Percentiles rank a stretch among this genome's conserved stretches.
phyloP scores from a whole-genome alignment of 2,113 vertebrate genomes.

The Cheilinus undulatus region DNA sequence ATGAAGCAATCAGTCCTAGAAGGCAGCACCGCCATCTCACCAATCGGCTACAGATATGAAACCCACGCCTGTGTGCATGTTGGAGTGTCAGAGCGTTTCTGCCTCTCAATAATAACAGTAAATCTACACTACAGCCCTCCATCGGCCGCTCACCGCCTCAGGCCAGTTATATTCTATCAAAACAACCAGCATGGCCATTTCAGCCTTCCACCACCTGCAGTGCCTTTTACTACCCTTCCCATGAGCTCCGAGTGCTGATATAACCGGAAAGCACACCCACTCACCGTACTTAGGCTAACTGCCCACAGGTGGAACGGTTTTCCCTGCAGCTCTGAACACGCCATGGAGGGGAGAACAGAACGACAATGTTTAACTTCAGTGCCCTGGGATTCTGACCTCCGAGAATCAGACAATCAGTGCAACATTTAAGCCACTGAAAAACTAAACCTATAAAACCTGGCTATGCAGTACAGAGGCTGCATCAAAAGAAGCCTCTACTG shows the following conservation, averaged over 20 bases:
- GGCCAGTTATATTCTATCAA: slow-evolving; percentile 62
- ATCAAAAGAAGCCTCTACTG: too few species aligned
- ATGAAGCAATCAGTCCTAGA: slow-evolving; percentile 44
- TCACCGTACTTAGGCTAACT: slow-evolving; percentile 22
- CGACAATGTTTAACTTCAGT: slow-evolving; percentile 40
- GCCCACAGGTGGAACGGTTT: slow-evolving; percentile 38
- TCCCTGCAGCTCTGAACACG: slow-evolving; percentile 30
- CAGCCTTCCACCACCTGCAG: slow-evolving; percentile 45
- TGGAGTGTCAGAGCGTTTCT: slow-evolving; percentile 26
- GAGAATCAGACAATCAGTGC: slow-evolving; percentile 52
- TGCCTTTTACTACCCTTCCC: slow-evolving; percentile 46
- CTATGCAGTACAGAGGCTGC: too few species aligned
- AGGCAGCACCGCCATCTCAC: slow-evolving; percentile 45
- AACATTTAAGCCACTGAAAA: slow-evolving; percentile 1
- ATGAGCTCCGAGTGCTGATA: slow-evolving; percentile 20
- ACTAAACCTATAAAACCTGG: too few species aligned
- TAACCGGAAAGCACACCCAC: slow-evolving; percentile 53
- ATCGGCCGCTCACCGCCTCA: slow-evolving; percentile 41
- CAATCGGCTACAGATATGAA: slow-evolving; percentile 49
- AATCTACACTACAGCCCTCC: slow-evolving; percentile 42
- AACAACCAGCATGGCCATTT: slow-evolving; percentile 38
- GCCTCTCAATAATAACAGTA: slow-evolving; percentile 56
- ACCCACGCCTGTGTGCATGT: slow-evolving; percentile 27
- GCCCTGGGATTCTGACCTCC: slow-evolving; percentile 50
- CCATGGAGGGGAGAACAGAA: slow-evolving; percentile 18